Percentiles rank a stretch among this genome's conserved stretches.
Evolutionary conservation across 2,888 invertebrate species (phyloP).

Genomic region (Gerris lacustris): DNA sequence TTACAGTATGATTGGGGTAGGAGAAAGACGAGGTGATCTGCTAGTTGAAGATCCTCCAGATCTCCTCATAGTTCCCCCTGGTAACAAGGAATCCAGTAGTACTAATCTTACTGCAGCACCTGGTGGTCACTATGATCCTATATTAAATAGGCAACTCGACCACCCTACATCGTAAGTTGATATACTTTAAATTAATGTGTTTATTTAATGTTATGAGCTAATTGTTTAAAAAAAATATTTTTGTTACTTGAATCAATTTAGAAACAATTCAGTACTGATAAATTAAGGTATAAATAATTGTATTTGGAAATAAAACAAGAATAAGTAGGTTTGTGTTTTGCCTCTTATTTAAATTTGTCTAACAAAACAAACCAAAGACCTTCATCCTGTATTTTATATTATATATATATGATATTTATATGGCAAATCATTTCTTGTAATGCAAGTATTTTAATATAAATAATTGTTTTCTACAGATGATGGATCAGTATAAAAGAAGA

Average conservation of each 20-base stretch:
- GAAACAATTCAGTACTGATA: no score
- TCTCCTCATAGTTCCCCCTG: background rate
- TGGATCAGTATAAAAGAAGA: no score
- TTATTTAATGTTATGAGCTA: slow-evolving; percentile 39
- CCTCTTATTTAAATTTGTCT: background rate
- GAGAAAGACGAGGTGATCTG: slow-evolving; percentile 1
- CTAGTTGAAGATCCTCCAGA: background rate
- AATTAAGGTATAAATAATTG: no score
- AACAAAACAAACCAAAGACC: slow-evolving; percentile 8
- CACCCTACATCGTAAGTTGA: slow-evolving; percentile 67
- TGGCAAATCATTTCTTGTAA: no score
- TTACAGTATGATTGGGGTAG: background rate
- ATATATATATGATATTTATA: no score
- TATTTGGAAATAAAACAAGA: no score
- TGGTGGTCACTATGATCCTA: slow-evolving; percentile 43
- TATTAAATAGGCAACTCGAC: slow-evolving; percentile 55
- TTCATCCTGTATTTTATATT: no score
- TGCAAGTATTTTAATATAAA: no score
- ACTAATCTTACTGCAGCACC: slow-evolving; percentile 12
- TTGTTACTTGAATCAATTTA: no score
- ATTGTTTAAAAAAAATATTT: slow-evolving; percentile 44
- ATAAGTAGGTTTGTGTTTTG: no score
- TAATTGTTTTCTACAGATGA: no score
- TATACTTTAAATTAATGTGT: slow-evolving; percentile 41
- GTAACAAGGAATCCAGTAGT: slow-evolving; percentile 23